phyloP scores from a whole-genome alignment of 2,797 vertebrate species.

The Pseudopleuronectes americanus region DNA sequence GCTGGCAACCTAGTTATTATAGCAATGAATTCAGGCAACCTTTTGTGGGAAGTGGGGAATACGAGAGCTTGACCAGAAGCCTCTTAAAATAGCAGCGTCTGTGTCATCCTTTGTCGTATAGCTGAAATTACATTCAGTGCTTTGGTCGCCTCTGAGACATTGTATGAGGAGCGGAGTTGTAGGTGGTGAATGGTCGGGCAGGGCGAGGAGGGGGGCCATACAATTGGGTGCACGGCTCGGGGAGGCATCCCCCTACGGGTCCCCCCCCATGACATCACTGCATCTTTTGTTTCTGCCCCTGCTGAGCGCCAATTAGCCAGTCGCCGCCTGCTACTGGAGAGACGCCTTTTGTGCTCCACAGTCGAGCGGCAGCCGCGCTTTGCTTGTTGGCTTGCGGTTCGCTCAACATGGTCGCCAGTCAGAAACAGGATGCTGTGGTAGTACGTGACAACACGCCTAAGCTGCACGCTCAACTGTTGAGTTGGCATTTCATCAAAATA shows the following conservation, averaged over 20 bases:
- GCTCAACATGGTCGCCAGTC: slow-evolving; percentile 29
- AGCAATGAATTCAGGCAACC: slow-evolving; percentile 67
- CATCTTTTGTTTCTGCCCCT: slow-evolving; percentile 57
- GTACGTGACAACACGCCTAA: slow-evolving; percentile 41
- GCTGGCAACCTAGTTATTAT: slow-evolving; percentile 67
- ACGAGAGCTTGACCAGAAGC: slow-evolving; percentile 40
- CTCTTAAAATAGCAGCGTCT: slow-evolving; percentile 49
- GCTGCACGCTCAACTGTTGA: slow-evolving; percentile 14
- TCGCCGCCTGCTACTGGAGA: slow-evolving; percentile 46
- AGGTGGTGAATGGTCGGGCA: slow-evolving; percentile 40
- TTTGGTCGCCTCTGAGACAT: slow-evolving; percentile 39
- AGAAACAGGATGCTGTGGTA: slow-evolving; percentile 60
- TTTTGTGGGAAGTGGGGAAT: slow-evolving; percentile 27
- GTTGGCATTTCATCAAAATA: slow-evolving; percentile 8
- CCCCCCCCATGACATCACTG: slow-evolving; percentile 64
- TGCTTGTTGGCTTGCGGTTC: slow-evolving; percentile 33
- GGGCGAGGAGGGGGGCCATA: slow-evolving; percentile 12
- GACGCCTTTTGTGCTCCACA: slow-evolving; percentile 44
- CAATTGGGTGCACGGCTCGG: slow-evolving; percentile 15
- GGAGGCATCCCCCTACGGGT: slow-evolving; percentile 34
- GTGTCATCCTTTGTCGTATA: slow-evolving; percentile 57
- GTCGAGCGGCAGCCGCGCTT: slow-evolving; percentile 41
- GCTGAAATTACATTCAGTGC: slow-evolving; percentile 55
- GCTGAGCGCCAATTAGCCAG: slow-evolving; percentile 71
- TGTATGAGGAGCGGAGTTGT: slow-evolving; percentile 35